Base-by-base conservation (phyloP, 2,113 vertebrate genomes). In the Apeltes quadracus region DNA sequence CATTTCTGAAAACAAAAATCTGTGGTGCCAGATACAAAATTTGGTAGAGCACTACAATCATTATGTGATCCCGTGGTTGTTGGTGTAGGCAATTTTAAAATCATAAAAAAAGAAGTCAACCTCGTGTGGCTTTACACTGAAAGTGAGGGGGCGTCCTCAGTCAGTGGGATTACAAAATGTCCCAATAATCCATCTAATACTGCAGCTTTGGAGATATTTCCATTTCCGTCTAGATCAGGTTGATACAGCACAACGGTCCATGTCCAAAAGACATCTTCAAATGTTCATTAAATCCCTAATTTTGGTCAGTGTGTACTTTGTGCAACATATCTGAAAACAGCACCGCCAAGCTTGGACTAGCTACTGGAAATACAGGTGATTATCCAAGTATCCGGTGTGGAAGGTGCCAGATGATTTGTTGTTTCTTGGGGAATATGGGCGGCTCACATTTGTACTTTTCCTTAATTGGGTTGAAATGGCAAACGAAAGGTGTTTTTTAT, bases 231-330 rank as follows among this genome's bases (percentile, higher is more conserved):
- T 54, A 25, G 43, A 71, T 68, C 25, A 61, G 46, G 39, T 27
- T 69, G 6, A 5, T 25, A 46, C 61, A 61, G 7, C 56, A 43
- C 67, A 38, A 20, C 9, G 29, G 46, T 34, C 27, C 34, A 18
- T 6, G 4, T 55, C 38, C 72, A 62, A 72, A 69, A 58, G 27
- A 43, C 15, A 43, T 9, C 20, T 57, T 55, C 18, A 43, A 72
- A 48, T 56, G 11, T 12, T 67, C 57, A 68, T 41, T 68, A 72
- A 41, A 68, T 81, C 68, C 51, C 29, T 16, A 18, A 27, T 57
- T 56, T 51, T 38, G n/a, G 43, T 41, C 78, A 70, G 61, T 36
- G 29, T 81, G 66, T 56, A 38, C 61, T 81, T 69, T 34, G 48
- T 71, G 48, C 55, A 66, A 50, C 67, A 65, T 14, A 54, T 39